Conservation (phyloP, 30 jellyfish, hydroid and myxozoan species). For the Hydra vulgaris region DNA sequence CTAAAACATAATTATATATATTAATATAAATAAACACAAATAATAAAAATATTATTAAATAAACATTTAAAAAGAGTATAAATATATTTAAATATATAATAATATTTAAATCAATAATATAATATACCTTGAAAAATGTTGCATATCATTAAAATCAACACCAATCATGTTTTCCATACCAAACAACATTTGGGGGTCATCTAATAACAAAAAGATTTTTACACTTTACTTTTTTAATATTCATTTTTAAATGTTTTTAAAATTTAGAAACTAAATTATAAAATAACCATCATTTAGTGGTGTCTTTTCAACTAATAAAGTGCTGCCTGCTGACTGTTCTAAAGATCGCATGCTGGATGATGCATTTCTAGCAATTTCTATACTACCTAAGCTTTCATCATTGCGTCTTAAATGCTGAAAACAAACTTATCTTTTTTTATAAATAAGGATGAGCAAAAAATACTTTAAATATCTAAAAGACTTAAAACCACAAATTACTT, state of each 20-base stretch:
- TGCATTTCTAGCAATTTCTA: slow-evolving; percentile 10
- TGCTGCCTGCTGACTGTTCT: slow-evolving; percentile 17
- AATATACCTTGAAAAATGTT: background rate
- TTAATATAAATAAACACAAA: too few relatives aligned
- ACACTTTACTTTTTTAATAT: background rate
- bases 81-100: background rate
- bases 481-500: too few relatives aligned
- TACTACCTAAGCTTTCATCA: slow-evolving; percentile 21
- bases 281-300: slow-evolving; percentile 18
- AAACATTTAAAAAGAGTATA: background rate
- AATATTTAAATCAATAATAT: too few relatives aligned
- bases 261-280: background rate
- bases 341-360: slow-evolving; percentile 15
- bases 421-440: background rate
- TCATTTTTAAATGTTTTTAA: background rate
- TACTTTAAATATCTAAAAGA: background rate
- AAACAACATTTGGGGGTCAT: background rate
- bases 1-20: too few relatives aligned
- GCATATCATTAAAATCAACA: background rate
- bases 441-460: too few relatives aligned
- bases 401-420: background rate
- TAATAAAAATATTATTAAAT: too few relatives aligned
- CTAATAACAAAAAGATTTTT: background rate
- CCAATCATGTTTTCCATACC: background rate
- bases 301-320: slow-evolving; percentile 2